Base-by-base conservation (phyloP, 2,888 invertebrate species). In the Eretmocerus hayati region DNA sequence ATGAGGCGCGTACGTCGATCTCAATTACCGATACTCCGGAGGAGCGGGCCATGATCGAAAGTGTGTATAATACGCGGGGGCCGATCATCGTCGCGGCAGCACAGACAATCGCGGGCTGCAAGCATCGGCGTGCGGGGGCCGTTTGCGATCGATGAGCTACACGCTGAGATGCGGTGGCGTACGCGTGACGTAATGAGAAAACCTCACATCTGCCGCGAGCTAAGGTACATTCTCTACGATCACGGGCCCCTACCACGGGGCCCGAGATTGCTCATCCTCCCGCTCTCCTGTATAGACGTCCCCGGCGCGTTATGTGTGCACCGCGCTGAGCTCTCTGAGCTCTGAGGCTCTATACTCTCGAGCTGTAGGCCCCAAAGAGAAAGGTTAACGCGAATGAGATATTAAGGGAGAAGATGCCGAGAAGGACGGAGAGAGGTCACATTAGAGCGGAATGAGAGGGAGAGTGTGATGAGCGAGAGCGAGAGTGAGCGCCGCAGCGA, bases 351-450 rank as follows among this genome's bases (percentile, higher is more conserved):
- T n/a, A n/a, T n/a, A n/a, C n/a, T n/a, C n/a, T n/a, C n/a, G n/a
- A n/a, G n/a, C n/a, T n/a, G n/a, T n/a, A n/a, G n/a, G n/a, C n/a
- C n/a, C n/a, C n/a, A 50, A 50, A 50, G 50, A 50, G 50, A 50
- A 50, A 50, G 50, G 50, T 47, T 47, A 50, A 50, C 18, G 32
- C 31, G 43, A 50, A 50, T 43, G 46, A 50, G 40, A 50, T 47
- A 43, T 46, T 46, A 50, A 50, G 46, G 42, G 50, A 46, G 38
- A 38, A 45, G 42, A n/a, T n/a, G n/a, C 19, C 19, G 38, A 50
- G 45, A 46, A 50, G 50, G 50, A 46, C 33, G 46, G 42, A 47
- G 49, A 49, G 46, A 50, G 46, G 50, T 50, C 50, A 40, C 40
- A 36, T 43, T 40, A 43, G 39, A 43, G 23, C 32, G 22, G 18